Base-by-base conservation (phyloP, 1,140 invertebrate genomes). In the Polyergus mexicanus region DNA sequence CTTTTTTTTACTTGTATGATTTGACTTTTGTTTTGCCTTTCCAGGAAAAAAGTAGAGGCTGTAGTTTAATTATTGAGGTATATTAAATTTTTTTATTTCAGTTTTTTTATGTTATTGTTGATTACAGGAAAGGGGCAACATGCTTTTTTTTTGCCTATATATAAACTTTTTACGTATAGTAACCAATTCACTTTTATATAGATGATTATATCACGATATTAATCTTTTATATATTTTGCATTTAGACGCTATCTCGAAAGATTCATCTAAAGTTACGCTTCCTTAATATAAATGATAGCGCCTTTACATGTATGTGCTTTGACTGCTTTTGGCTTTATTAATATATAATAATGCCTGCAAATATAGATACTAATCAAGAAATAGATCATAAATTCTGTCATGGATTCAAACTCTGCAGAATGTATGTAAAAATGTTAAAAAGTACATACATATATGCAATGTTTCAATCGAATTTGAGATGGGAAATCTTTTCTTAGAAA, bases 41-140 rank as follows among this genome's bases (percentile, higher is more conserved):
- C 87, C 91, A 93, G 93, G 92, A 89, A 88, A 92, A 92, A 91
- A 89, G 80, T 93, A 94, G 87, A 83, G 88, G 90, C 91, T 90
- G 90, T 94, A 87, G 88, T 92, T 74, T 93, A 87, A 85, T 92
- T 92, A 90, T 91, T 86, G 83, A 94, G 92, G 92, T 94, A 94
- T 86, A 94, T 86, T 92, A 62, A 91, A 91, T 77, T 91, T 77
- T 91, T 92, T 93, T 89, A 89, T 88, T 92, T 88, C 84, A 87
- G 85, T 87, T 90, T 85, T 58, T 92, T 76, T 92, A 77, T 92
- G 81, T 74, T 92, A 84, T 85, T 87, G 71, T 87, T 77, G 68
- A 63, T 60, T 74, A 76, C 84, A 84, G 84, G 60, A 85, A 81
- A 87, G 19, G 72, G 58, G 41, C 68, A 77, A 60, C 41, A 56